Evolutionary conservation across 2,797 vertebrate species (phyloP).

Genomic region (Bucorvus abyssinicus): DNA sequence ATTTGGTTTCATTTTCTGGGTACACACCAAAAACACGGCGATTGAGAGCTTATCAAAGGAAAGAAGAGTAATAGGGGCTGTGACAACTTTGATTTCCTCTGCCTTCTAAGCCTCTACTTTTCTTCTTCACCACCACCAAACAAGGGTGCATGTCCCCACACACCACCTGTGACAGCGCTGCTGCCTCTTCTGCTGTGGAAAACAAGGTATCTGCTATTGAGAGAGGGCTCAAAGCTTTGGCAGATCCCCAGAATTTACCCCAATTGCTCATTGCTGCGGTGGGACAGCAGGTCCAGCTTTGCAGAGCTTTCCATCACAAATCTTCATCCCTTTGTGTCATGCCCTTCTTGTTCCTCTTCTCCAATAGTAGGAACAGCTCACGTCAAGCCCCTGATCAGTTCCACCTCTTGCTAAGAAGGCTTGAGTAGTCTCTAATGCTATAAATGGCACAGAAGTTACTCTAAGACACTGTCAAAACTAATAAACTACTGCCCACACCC

Average conservation of each 20-base stretch:
- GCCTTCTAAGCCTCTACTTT: not conserved
- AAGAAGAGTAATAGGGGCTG: not conserved
- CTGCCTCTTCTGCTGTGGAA: not conserved
- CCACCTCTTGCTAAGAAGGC: not conserved
- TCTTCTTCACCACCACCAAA: not conserved
- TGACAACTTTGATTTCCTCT: not conserved
- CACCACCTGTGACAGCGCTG: not conserved
- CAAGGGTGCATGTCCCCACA: not conserved
- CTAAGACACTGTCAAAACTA: not conserved
- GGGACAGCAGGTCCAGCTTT: not conserved
- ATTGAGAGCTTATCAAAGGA: not conserved
- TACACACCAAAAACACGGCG: not conserved
- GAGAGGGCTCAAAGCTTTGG: not conserved
- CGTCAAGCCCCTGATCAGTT: not conserved
- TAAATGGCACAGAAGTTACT: not conserved
- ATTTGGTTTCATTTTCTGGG: not conserved
- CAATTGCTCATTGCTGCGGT: not conserved
- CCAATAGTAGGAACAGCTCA: not conserved
- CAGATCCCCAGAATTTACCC: not conserved
- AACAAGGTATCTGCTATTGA: not conserved
- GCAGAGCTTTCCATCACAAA: not conserved
- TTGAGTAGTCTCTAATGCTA: not conserved
- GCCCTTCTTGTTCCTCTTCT: not conserved
- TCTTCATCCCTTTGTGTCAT: not conserved
- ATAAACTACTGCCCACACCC: not conserved